Evolutionary conservation across 2,797 vertebrate genomes (phyloP).

Genomic region (Odontamblyopus lacepedii): DNA sequence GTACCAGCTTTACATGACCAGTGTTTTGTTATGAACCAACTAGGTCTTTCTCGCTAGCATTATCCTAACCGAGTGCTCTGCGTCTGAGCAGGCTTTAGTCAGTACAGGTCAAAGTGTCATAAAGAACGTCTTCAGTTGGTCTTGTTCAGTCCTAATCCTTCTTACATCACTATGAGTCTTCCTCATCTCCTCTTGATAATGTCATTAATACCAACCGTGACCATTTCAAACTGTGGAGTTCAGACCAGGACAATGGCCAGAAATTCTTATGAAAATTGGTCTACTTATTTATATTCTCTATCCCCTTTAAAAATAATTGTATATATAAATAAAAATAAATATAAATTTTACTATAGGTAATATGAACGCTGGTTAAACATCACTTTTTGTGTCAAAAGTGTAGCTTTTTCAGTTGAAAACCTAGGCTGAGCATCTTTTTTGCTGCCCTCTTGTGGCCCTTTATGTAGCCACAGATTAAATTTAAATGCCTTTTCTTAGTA

Average conservation of each 20-base stretch:
- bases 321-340: too few species aligned
- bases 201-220: slow-evolving; percentile 32
- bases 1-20: not conserved
- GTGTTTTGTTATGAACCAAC: too few species aligned
- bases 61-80: too few species aligned
- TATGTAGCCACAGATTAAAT: not conserved
- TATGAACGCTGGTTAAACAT: too few species aligned
- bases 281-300: too few species aligned
- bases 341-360: too few species aligned
- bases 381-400: not conserved
- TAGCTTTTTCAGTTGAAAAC: not conserved
- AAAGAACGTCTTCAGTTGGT: slow-evolving; percentile 48
- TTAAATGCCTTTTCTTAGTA: not conserved
- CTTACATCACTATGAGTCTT: slow-evolving; percentile 24
- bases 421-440: not conserved
- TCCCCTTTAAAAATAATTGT: too few species aligned
- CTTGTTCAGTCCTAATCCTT: slow-evolving; percentile 46
- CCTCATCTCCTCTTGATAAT: slow-evolving; percentile 46
- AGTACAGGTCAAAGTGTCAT: slow-evolving; percentile 42
- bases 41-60: too few species aligned
- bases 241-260: too few species aligned
- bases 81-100: too few species aligned
- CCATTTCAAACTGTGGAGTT: not conserved
- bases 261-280: too few species aligned
- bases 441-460: not conserved